Evolutionary conservation across 2,797 vertebrate species (phyloP).

Genomic region (Syngnathus acus): DNA sequence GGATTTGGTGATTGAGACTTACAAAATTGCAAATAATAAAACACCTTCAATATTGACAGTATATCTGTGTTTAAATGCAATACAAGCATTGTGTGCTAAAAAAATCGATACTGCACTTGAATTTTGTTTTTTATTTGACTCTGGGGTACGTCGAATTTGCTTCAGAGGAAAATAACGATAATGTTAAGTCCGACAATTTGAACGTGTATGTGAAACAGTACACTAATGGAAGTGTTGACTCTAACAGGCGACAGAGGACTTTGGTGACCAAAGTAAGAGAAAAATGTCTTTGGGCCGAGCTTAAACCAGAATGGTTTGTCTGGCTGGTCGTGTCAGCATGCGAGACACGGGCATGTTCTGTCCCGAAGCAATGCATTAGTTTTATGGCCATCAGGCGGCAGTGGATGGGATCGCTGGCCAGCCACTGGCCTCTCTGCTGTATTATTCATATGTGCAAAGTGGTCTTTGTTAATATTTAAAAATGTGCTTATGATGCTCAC

Average conservation of each 20-base stretch:
- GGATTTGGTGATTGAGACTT: background rate
- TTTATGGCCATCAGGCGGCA: slow-evolving; percentile 65
- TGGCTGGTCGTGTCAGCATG: slow-evolving; percentile 34
- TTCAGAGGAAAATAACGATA: slow-evolving; percentile 62
- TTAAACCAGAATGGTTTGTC: slow-evolving; percentile 28
- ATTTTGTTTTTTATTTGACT: background rate
- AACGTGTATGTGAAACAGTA: slow-evolving; percentile 50
- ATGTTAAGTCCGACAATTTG: slow-evolving; percentile 64
- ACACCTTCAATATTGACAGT: background rate
- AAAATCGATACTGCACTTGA: background rate
- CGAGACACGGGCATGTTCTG: slow-evolving; percentile 42
- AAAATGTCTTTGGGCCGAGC: slow-evolving; percentile 24
- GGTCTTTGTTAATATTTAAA: slow-evolving; percentile 82
- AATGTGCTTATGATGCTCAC: slow-evolving; percentile 76
- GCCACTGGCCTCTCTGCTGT: slow-evolving; percentile 68
- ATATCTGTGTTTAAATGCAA: background rate
- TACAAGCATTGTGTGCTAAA: background rate
- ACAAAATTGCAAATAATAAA: background rate
- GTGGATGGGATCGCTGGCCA: slow-evolving; percentile 67
- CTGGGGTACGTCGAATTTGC: slow-evolving; percentile 40
- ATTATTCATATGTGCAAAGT: slow-evolving; percentile 82
- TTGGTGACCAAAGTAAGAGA: slow-evolving; percentile 33
- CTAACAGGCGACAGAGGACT: slow-evolving; percentile 44
- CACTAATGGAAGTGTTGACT: slow-evolving; percentile 46
- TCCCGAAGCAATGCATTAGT: slow-evolving; percentile 74